phyloP scores from a whole-genome alignment of 2,797 vertebrate genomes.

The Tapera naevia region DNA sequence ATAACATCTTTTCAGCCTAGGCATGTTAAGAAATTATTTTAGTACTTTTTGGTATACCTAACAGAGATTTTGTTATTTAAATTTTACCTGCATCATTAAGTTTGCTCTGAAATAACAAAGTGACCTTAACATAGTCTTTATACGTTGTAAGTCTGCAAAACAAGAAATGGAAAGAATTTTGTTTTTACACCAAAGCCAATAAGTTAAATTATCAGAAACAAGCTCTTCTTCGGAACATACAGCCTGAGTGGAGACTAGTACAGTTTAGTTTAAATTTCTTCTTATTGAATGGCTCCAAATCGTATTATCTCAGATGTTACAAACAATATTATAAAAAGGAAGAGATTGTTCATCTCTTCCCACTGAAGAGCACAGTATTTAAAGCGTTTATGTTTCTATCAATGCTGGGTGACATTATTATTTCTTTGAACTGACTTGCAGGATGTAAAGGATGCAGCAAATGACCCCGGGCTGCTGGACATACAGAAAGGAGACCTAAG shows the following conservation, averaged over 20 bases:
- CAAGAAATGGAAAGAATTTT: background rate
- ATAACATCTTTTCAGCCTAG: background rate
- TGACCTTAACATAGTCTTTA: background rate
- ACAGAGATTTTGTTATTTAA: constrained; percentile 4
- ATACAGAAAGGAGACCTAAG: background rate
- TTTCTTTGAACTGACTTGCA: background rate
- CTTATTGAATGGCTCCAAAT: background rate
- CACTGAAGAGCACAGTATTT: background rate
- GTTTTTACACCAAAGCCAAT: background rate
- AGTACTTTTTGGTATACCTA: background rate
- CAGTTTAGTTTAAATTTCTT: background rate
- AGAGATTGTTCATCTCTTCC: background rate
- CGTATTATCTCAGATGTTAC: background rate
- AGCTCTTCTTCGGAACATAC: background rate
- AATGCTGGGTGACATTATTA: background rate
- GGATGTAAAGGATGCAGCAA: background rate
- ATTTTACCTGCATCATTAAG: background rate
- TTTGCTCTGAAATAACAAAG: background rate
- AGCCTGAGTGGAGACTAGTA: background rate
- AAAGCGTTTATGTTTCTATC: background rate
- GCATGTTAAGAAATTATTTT: background rate
- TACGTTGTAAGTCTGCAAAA: background rate
- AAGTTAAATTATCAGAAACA: background rate
- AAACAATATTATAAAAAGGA: background rate
- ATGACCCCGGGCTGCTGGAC: background rate